phyloP scores from a whole-genome alignment of 1,140 invertebrate species.

The Neodiprion virginianus region DNA sequence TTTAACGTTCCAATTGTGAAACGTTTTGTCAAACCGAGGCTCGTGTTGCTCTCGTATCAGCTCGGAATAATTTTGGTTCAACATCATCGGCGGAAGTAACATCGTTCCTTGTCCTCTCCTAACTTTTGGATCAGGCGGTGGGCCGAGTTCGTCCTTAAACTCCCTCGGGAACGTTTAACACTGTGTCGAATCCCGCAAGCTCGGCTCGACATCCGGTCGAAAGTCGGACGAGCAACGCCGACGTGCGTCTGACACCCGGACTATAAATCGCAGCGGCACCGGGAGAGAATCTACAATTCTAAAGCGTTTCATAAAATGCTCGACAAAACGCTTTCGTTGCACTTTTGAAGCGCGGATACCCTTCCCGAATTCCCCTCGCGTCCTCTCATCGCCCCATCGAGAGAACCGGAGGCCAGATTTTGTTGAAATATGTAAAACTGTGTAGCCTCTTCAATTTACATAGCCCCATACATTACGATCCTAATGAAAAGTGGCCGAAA shows the following conservation, averaged over 20 bases:
- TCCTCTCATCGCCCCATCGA: constrained; percentile 5
- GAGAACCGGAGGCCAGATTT: constrained; percentile 28
- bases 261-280: constrained; percentile 43
- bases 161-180: too few species aligned
- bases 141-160: too few species aligned
- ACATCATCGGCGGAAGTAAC: too few species aligned
- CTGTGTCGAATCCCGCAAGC: too few species aligned
- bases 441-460: constrained; percentile 63
- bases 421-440: constrained; percentile 63
- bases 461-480: constrained; percentile 37
- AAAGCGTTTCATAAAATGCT: constrained; percentile 62
- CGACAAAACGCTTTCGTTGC: constrained; percentile 58
- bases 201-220: constrained; percentile 19
- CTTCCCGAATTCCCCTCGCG: constrained; percentile 20
- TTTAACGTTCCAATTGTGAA: too few species aligned
- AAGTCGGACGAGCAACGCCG: background rate
- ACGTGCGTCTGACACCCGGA: constrained; percentile 21
- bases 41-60: too few species aligned
- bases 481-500: constrained; percentile 52
- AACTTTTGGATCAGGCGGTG: too few species aligned
- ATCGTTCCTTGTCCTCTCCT: too few species aligned
- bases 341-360: constrained; percentile 55
- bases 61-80: too few species aligned
- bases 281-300: constrained; percentile 60
- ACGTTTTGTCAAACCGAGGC: too few species aligned